phyloP scores from a whole-genome alignment of 2,113 vertebrate genomes.

The Rhizomys pruinosus region DNA sequence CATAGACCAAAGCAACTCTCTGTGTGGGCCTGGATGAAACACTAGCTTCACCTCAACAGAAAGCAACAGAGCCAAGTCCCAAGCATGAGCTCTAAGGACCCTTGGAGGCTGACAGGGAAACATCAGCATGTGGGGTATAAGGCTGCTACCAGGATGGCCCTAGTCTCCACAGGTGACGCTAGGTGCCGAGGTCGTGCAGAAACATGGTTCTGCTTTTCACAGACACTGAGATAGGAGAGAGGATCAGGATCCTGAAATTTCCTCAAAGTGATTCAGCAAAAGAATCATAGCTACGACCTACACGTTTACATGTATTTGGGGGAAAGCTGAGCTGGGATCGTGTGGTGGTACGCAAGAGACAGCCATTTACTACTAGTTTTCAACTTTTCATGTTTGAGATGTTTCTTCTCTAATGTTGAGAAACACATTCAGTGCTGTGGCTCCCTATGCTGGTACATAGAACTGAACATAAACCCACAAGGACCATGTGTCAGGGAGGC shows the following conservation, averaged over 20 bases:
- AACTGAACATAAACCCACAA: not conserved
- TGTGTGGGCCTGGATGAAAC: accelerated
- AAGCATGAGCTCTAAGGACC: accelerated
- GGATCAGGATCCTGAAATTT: not conserved
- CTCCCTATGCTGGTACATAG: too few relatives aligned
- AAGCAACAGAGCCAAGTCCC: too few relatives aligned
- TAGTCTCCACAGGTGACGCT: accelerated
- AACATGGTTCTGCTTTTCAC: not conserved
- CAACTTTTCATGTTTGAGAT: not conserved
- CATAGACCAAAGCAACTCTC: too few relatives aligned
- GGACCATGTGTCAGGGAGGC: not conserved
- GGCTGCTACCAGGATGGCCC: accelerated
- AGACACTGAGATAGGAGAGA: not conserved
- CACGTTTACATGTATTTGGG: not conserved
- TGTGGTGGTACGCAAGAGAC: accelerated
- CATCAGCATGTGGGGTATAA: accelerated
- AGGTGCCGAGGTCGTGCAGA: not conserved
- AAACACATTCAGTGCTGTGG: accelerated
- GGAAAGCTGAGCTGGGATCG: accelerated
- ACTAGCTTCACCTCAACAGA: not conserved
- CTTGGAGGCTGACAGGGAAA: accelerated
- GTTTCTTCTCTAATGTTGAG: accelerated
- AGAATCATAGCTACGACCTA: not conserved
- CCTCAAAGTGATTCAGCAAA: not conserved
- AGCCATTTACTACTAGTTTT: not conserved